phyloP scores from a whole-genome alignment of 2,888 invertebrate genomes.

The Dinocampus coccinellae region DNA sequence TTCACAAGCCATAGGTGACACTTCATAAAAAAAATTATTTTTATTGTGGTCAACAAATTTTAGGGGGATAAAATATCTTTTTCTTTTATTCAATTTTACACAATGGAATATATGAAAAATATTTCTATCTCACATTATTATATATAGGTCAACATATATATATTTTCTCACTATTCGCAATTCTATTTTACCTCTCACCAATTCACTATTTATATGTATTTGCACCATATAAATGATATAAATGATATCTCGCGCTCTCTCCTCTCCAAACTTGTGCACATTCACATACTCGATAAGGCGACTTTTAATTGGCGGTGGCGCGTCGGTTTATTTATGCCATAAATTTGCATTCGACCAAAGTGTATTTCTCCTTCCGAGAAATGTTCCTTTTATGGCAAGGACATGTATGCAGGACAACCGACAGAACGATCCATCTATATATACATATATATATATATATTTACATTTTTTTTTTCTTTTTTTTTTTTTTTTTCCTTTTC shows the following conservation, averaged over 20 bases:
- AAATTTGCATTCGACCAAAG: constrained; percentile 54
- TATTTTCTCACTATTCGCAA: neutral
- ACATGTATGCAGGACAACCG: constrained; percentile 27
- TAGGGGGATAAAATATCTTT: neutral
- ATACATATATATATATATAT: neutral
- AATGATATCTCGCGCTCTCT: constrained; percentile 1
- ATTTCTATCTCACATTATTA: neutral
- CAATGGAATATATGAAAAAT: neutral
- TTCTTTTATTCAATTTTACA: neutral
- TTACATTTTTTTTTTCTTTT: neutral
- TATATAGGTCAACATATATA: neutral
- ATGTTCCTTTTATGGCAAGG: constrained; percentile 42
- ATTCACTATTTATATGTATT: too few species aligned
- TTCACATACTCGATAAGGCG: constrained; percentile 59
- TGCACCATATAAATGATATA: too few species aligned
- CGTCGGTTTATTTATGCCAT: constrained; percentile 48
- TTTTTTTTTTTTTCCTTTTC: neutral
- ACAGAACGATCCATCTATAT: constrained; percentile 4
- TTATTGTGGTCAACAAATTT: neutral
- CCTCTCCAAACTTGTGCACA: constrained; percentile 17
- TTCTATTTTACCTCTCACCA: too few species aligned
- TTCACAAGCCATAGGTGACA: neutral
- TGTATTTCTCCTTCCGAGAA: constrained; percentile 24
- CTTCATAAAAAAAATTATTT: neutral
- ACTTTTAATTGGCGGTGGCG: constrained; percentile 63